Percentiles rank a stretch among this genome's conserved stretches.
Conservation (phyloP, 2,797 vertebrate genomes). For the Megalops cyprinoides region DNA sequence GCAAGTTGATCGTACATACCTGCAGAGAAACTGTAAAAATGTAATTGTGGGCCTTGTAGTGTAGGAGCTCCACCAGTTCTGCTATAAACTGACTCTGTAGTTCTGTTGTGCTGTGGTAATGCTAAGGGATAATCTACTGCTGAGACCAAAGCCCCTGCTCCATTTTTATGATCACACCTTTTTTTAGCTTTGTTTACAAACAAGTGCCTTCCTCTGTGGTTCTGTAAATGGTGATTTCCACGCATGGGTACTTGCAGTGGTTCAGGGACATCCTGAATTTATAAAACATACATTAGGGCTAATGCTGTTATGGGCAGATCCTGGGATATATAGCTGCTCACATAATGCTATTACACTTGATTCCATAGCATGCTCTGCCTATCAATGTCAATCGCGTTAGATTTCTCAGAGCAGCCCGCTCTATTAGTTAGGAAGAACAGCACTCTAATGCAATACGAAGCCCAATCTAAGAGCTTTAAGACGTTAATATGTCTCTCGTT, state of each 20-base stretch:
- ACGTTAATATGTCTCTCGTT: conserved; percentile 74
- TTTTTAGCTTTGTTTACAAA: conserved; percentile 29
- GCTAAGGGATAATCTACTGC: neutral
- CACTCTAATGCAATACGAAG: conserved; percentile 63
- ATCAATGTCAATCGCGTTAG: conserved; percentile 71
- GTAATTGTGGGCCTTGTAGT: neutral
- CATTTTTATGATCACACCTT: too few relatives aligned
- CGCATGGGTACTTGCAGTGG: conserved; percentile 22
- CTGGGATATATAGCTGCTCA: conserved; percentile 60
- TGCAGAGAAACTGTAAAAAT: neutral
- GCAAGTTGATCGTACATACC: neutral
- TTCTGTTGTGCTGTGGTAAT: neutral
- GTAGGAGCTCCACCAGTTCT: neutral
- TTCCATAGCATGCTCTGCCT: conserved; percentile 62
- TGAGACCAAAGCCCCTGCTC: conserved; percentile 2
- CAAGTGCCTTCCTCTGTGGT: conserved; percentile 19
- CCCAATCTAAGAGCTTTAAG: conserved; percentile 74
- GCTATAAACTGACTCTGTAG: neutral
- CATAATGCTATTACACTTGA: conserved; percentile 64
- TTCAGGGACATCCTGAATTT: conserved; percentile 49
- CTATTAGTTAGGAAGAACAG: conserved; percentile 42
- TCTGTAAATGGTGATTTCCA: neutral
- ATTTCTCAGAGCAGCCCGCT: conserved; percentile 44
- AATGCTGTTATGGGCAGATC: conserved; percentile 60
- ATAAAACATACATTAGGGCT: conserved; percentile 65